Evolutionary conservation across 2,797 vertebrate species (phyloP).

Genomic region (Alosa sapidissima): DNA sequence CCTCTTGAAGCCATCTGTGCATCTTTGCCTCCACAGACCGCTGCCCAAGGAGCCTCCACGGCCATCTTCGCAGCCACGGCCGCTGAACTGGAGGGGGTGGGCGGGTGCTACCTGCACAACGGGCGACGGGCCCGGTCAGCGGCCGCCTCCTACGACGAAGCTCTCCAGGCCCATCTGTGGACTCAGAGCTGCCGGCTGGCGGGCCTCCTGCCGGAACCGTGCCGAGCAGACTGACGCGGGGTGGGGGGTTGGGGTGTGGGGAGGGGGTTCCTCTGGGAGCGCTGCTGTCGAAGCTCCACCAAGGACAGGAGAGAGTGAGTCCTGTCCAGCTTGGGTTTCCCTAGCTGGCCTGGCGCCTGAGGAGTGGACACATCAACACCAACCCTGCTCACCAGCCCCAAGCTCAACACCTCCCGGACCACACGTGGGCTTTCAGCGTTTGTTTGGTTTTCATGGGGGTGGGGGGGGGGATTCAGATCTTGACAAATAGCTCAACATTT

Average conservation of each 20-base stretch:
- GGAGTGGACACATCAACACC: neutral
- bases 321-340: neutral
- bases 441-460: neutral
- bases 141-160: conserved; percentile 65
- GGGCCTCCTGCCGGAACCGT: conserved; percentile 35
- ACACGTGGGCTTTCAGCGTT: neutral
- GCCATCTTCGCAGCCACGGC: conserved; percentile 75
- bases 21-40: conserved; percentile 69
- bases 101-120: conserved; percentile 81
- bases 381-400: neutral
- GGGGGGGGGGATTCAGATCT: neutral
- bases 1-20: neutral
- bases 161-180: conserved; percentile 81
- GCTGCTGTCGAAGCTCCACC: neutral
- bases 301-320: neutral
- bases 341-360: neutral
- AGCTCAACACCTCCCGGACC: neutral
- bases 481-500: neutral
- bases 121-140: conserved; percentile 74
- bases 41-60: conserved; percentile 80
- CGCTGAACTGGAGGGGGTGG: conserved; percentile 74
- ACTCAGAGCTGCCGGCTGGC: conserved; percentile 75
- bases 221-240: neutral
- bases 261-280: neutral
- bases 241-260: too few relatives aligned